Evolutionary conservation across 2,113 vertebrate genomes (phyloP).

Genomic region (Toxostoma redivivum): DNA sequence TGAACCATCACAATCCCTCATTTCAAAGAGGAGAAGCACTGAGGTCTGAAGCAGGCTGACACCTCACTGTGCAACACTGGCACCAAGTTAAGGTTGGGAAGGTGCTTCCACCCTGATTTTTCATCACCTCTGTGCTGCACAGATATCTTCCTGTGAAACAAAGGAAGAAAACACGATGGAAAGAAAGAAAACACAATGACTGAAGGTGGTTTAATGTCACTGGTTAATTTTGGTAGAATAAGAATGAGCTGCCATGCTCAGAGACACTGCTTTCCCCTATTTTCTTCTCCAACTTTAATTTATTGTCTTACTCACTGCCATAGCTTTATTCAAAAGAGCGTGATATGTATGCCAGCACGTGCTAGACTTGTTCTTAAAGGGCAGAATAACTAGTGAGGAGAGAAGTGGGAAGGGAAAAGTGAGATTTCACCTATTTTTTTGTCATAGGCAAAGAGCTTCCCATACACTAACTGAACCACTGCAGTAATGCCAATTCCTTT

Average conservation of each 20-base stretch:
- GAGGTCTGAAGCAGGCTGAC: neutral
- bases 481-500: neutral
- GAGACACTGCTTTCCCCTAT: neutral
- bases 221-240: neutral
- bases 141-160: neutral
- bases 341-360: neutral
- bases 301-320: neutral
- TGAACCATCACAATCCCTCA: neutral
- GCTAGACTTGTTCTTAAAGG: neutral
- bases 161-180: neutral
- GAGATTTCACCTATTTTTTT: neutral
- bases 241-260: neutral
- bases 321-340: neutral
- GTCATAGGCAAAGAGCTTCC: neutral
- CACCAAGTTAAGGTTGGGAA: neutral
- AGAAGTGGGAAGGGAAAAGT: neutral
- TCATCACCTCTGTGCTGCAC: neutral
- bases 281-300: neutral
- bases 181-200: neutral
- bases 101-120: neutral
- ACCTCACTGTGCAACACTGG: neutral
- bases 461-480: neutral
- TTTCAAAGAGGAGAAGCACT: neutral
- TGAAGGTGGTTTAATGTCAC: neutral
- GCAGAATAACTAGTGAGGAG: fast-evolving